phyloP scores from a whole-genome alignment of 2,113 vertebrate genomes.

The Austrofundulus limnaeus region DNA sequence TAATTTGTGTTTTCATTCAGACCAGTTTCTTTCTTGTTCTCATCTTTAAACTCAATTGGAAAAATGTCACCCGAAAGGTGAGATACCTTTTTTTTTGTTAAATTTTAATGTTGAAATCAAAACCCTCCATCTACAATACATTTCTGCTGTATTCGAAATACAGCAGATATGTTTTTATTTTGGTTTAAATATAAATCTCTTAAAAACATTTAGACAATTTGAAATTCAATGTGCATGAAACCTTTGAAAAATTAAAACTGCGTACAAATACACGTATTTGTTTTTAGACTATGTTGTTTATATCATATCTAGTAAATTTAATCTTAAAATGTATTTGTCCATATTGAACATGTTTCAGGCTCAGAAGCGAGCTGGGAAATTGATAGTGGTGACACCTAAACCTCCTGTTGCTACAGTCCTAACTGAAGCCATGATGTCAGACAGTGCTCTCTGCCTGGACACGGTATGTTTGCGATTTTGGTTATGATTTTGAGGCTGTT shows the following conservation, averaged over 20 bases:
- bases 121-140: too few relatives aligned
- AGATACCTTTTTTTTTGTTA: neutral
- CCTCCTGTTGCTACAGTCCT: conserved; percentile 18
- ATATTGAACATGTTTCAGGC: conserved; percentile 57
- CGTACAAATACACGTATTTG: too few relatives aligned
- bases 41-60: conserved; percentile 86
- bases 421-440: conserved; percentile 43
- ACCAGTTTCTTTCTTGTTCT: conserved; percentile 76
- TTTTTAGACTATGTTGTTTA: neutral
- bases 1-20: conserved; percentile 75
- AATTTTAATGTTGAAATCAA: too few relatives aligned
- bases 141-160: too few relatives aligned
- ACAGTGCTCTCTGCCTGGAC: conserved; percentile 20
- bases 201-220: too few relatives aligned
- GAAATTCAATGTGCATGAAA: too few relatives aligned
- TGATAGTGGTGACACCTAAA: conserved; percentile 28
- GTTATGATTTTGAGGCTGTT: neutral
- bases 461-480: conserved; percentile 33
- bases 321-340: neutral
- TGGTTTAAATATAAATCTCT: too few relatives aligned
- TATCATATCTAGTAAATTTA: neutral
- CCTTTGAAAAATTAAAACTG: too few relatives aligned
- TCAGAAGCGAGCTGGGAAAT: conserved; percentile 64
- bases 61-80: conserved; percentile 85
- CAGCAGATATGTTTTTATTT: too few relatives aligned